phyloP scores from a whole-genome alignment of 2,888 invertebrate genomes.

The Scaptomyza cyrtandrae region DNA sequence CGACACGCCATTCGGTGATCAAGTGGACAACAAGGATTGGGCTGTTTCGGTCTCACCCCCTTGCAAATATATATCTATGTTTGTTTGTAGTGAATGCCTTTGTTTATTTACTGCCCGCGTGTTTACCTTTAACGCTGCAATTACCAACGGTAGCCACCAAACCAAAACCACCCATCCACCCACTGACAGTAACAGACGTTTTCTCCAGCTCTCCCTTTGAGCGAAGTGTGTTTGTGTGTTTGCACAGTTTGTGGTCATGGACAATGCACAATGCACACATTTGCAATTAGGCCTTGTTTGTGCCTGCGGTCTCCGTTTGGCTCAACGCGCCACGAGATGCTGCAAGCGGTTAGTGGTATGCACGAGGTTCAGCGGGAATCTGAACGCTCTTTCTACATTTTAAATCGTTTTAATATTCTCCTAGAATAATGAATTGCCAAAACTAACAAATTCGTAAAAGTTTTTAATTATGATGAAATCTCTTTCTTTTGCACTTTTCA shows the following conservation, averaged over 20 bases:
- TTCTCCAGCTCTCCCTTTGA: background rate
- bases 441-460: too few relatives aligned
- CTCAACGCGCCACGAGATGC: constrained; percentile 32
- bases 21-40: constrained; percentile 38
- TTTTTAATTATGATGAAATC: background rate
- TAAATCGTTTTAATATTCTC: too few relatives aligned
- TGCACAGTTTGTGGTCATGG: constrained; percentile 67
- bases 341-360: constrained; percentile 21
- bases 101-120: constrained; percentile 40
- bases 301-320: constrained; percentile 21
- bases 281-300: constrained; percentile 72
- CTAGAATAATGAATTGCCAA: too few relatives aligned
- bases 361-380: constrained; percentile 19
- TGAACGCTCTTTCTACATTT: too few relatives aligned
- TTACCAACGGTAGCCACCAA: constrained; percentile 43
- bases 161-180: constrained; percentile 12
- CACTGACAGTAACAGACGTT: constrained; percentile 19
- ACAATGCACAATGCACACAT: constrained; percentile 32
- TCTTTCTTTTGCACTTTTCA: background rate
- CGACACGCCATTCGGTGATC: constrained; percentile 69
- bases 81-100: constrained; percentile 5
- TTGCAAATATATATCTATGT: constrained; percentile 1
- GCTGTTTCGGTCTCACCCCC: too few relatives aligned
- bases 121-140: constrained; percentile 58
- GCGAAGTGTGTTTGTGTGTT: constrained; percentile 26